These are phyloP conservation scores for Galerucella nymphaeae DNA, from an alignment of 2,888 invertebrate species.

Conservation along the genomic window DNA sequence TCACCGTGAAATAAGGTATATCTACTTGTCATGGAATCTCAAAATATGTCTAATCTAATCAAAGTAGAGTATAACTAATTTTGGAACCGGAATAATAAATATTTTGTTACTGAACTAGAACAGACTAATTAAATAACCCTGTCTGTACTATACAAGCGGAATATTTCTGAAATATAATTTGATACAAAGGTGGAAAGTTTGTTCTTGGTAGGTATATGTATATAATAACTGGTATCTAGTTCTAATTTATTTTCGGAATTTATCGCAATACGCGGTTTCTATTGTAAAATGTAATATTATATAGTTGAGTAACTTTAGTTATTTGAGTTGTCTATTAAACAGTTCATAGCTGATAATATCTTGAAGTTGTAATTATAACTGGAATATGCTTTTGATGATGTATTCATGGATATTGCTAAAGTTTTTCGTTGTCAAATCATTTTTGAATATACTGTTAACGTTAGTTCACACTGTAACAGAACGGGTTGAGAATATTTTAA, in stretches of 20 bases:
- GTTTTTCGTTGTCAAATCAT: too few relatives aligned
- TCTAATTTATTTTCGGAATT: background rate
- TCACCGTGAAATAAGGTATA: too few relatives aligned
- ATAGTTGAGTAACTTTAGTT: background rate
- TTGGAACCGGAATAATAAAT: too few relatives aligned
- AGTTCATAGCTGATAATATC: too few relatives aligned
- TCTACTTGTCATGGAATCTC: too few relatives aligned
- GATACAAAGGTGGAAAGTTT: background rate
- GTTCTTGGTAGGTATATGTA: background rate
- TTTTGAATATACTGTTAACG: too few relatives aligned
- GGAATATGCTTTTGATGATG: too few relatives aligned
- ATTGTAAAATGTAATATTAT: background rate
- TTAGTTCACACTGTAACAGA: too few relatives aligned
- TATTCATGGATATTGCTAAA: too few relatives aligned
- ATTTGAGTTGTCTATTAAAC: background rate
- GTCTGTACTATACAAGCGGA: background rate
- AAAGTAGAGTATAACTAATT: background rate
- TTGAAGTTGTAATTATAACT: too few relatives aligned
- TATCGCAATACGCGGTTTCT: background rate
- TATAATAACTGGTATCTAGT: background rate
- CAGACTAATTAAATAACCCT: background rate
- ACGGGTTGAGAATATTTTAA: too few relatives aligned
- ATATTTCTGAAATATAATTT: background rate
- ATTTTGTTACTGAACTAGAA: background rate
- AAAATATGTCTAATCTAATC: too few relatives aligned